Base-by-base conservation (phyloP, 2,113 vertebrate genomes). In the Elachura formosa region DNA sequence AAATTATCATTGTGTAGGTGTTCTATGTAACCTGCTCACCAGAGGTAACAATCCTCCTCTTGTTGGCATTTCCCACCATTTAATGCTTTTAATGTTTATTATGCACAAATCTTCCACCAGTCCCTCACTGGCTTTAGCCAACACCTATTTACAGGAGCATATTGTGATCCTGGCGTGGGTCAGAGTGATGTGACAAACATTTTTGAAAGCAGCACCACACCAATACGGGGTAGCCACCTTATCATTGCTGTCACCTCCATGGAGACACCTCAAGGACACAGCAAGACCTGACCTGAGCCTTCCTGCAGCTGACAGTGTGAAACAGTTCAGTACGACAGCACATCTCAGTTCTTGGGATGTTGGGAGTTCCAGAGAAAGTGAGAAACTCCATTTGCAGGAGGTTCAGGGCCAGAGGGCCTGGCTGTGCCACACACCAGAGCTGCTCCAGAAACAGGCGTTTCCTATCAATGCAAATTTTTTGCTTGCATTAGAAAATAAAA, bases 401-500 rank as follows among this genome's bases (percentile, higher is more conserved):
- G 71, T 43, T 58, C 0, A 4, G 22, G 26, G 36, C 69, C 6
- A 0, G 66, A 8, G 11, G 59, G 18, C 23, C 49, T 4, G 28
- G 28, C 43, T 67, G 91, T 56, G 52, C 49, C 0, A 0, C 46
- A 24, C 48, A 34, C 31, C 72, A 63, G 34, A 0, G 0, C 84
- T 28, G 66, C 88, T 63, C 51, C 20, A 80, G 56, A 45, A 88
- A 52, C 73, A 34, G 1, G 31, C 55, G 8, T 74, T 84, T 84
- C 31, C 88, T 89, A 56, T 66, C 88, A 38, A 83, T 56, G 94
- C 56, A 92, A 90, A 95, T 64, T n/a, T 66, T 87, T 93, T 6
- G 5, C 68, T 71, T 45, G 38, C 66, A 64, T 89, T 82, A 87
- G 88, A 87, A 96, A 96, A 95, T 26, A 63, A 91, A 91, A 87